A percentile compares a stretch with the other conserved stretches of the same genome.
Evolutionary conservation across 2,797 vertebrate genomes (phyloP).

Genomic region (Manis pentadactyla): DNA sequence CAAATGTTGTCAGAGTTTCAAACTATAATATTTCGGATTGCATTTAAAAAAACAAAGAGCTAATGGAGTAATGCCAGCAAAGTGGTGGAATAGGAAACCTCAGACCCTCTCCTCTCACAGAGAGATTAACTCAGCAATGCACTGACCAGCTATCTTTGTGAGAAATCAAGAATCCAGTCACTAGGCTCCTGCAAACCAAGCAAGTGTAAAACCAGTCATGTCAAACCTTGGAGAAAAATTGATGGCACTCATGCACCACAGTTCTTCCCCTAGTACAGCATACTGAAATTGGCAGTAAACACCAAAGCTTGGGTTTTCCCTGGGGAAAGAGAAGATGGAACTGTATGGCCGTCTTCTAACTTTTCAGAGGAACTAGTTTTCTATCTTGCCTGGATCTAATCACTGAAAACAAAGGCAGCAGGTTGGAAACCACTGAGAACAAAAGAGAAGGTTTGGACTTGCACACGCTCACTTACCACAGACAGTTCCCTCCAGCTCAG

Average conservation of each 20-base stretch:
- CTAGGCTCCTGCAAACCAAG: not conserved
- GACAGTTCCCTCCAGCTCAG: not conserved
- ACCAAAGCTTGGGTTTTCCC: not conserved
- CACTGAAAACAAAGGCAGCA: not conserved
- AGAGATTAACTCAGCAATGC: not conserved
- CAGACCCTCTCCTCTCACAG: not conserved
- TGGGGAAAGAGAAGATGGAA: not conserved
- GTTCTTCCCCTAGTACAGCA: not conserved
- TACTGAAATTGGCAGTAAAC: not conserved
- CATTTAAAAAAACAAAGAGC: not conserved
- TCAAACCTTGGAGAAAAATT: not conserved
- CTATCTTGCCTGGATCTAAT: not conserved
- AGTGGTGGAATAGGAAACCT: not conserved
- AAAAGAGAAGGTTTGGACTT: not conserved
- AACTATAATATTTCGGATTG: not conserved
- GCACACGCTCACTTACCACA: not conserved
- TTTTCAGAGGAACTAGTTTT: not conserved
- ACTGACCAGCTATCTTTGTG: not conserved
- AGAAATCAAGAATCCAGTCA: not conserved
- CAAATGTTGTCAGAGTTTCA: not conserved
- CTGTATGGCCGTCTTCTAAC: not conserved
- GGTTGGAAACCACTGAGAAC: not conserved
- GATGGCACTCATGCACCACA: not conserved
- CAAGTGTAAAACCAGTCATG: not conserved
- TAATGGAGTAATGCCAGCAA: not conserved